A percentile compares a stretch with the other conserved stretches of the same genome.
Conservation (phyloP, 2,888 invertebrate genomes). For the Cataglyphis cursor region DNA sequence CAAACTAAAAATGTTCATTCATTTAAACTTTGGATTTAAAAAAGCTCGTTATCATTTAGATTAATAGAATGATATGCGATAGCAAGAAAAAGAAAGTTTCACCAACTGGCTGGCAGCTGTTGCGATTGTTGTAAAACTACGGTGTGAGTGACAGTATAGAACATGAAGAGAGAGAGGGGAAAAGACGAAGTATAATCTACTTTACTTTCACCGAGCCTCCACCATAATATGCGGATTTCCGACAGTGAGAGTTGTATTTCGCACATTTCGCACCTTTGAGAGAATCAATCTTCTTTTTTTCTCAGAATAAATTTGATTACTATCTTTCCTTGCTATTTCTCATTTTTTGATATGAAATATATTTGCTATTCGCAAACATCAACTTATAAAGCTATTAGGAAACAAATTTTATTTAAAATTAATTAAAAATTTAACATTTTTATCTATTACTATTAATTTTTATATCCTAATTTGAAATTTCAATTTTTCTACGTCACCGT, state of each 20-base stretch:
- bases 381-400: background rate
- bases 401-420: background rate
- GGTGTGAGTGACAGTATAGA: background rate
- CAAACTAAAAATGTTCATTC: slow-evolving; percentile 10
- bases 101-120: background rate
- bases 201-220: slow-evolving; percentile 78
- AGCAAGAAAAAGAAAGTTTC: slow-evolving; percentile 35
- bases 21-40: background rate
- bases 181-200: slow-evolving; percentile 73
- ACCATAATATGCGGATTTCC: slow-evolving; percentile 47
- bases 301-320: slow-evolving; percentile 7
- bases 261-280: slow-evolving; percentile 28
- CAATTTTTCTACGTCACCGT: background rate
- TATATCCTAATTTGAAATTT: background rate
- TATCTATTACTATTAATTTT: background rate
- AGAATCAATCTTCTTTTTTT: slow-evolving; percentile 40
- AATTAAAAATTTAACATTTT: slow-evolving; percentile 19
- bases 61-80: background rate
- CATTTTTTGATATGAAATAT: background rate
- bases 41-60: background rate
- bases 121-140: slow-evolving; percentile 22
- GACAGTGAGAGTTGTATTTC: slow-evolving; percentile 81
- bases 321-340: background rate
- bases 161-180: slow-evolving; percentile 6
- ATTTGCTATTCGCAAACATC: background rate